Evolutionary conservation across 2,797 vertebrate species (phyloP).

Genomic region (Todus mexicanus): DNA sequence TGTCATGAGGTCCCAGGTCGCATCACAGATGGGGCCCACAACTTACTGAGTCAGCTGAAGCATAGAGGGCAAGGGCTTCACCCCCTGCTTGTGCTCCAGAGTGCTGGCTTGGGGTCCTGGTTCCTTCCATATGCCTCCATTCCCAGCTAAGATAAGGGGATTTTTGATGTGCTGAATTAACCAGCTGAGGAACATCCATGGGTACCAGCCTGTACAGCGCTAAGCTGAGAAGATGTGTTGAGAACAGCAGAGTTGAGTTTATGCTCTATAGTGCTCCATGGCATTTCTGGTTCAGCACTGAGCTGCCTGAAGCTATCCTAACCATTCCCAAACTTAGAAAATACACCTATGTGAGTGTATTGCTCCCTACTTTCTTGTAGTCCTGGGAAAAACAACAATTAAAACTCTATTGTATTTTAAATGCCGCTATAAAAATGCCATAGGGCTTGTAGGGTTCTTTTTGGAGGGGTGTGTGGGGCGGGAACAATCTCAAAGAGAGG

Average conservation of each 20-base stretch:
- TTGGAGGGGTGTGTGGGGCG: accelerated
- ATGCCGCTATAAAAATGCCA: background rate
- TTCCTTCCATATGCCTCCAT: background rate
- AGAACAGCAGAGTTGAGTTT: background rate
- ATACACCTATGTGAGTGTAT: too few species aligned
- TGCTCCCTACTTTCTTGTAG: background rate
- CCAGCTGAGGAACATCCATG: background rate
- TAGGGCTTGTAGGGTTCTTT: background rate
- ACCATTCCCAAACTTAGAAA: too few species aligned
- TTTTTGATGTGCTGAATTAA: background rate
- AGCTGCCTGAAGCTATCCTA: background rate
- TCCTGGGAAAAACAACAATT: background rate
- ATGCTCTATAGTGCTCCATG: background rate
- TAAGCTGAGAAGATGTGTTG: background rate
- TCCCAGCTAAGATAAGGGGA: background rate
- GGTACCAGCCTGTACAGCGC: background rate
- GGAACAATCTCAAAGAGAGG: background rate
- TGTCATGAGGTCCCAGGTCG: background rate
- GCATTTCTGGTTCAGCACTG: background rate
- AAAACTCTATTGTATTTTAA: background rate
- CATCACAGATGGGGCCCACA: background rate
- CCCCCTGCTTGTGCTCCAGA: background rate
- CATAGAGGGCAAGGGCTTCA: background rate
- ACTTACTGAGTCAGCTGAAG: accelerated
- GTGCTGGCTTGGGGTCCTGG: background rate